Conservation (phyloP, 2,888 invertebrate genomes). For the Ormia ochracea region DNA sequence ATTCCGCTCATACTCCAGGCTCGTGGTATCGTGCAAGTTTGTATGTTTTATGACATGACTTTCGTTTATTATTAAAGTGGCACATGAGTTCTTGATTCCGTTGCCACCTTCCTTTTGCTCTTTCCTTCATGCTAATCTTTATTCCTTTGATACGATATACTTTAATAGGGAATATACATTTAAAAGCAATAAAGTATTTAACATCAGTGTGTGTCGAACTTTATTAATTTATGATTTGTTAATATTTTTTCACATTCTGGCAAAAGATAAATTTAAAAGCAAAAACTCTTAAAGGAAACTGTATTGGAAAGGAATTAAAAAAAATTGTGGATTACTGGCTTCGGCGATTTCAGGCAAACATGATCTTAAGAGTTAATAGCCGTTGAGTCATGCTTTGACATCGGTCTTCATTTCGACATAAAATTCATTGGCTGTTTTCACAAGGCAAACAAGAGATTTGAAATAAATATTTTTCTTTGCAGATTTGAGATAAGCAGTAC, state of each 20-base stretch:
- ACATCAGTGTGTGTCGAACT: constrained; percentile 37
- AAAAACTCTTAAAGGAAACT: background rate
- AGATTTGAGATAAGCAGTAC: no score
- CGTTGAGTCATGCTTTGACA: no score
- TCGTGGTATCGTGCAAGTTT: background rate
- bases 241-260: constrained; percentile 24
- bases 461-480: no score
- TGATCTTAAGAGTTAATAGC: no score
- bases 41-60: constrained; percentile 5
- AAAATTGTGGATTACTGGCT: no score
- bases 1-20: background rate
- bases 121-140: background rate
- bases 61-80: constrained; percentile 33
- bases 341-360: no score
- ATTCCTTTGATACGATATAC: background rate
- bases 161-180: constrained; percentile 11
- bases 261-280: background rate
- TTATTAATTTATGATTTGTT: constrained; percentile 37
- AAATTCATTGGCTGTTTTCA: no score
- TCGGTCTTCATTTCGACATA: no score
- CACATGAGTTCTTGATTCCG: constrained; percentile 9
- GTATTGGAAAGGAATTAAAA: background rate
- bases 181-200: constrained; percentile 31
- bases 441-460: no score
- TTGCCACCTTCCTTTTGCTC: background rate